Percentiles rank a stretch among this genome's conserved stretches.
These are phyloP conservation scores for Drosophila tropicalis DNA, from an alignment of 1,140 invertebrate species.

Conservation along the genomic window DNA sequence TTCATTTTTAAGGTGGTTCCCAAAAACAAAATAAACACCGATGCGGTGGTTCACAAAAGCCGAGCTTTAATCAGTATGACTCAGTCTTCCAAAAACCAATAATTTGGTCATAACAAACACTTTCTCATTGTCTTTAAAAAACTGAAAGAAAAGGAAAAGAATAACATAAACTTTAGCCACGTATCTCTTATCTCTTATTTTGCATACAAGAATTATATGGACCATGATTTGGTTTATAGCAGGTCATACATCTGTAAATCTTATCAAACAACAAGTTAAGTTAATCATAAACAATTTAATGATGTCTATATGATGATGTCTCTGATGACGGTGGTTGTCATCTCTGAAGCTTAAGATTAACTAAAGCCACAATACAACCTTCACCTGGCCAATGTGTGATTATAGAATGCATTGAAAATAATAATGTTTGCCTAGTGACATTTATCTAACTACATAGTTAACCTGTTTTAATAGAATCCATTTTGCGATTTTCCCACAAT, in stretches of 20 bases:
- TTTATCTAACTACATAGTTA: constrained; percentile 6
- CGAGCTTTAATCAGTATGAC: no score
- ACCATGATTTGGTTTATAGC: constrained; percentile 8
- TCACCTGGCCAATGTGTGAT: constrained; percentile 37
- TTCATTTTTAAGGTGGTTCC: background rate
- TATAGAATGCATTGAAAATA: constrained; percentile 28
- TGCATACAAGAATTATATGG: constrained; percentile 4
- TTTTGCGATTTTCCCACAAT: constrained; percentile 33
- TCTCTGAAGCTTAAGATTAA: constrained; percentile 23
- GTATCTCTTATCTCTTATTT: background rate
- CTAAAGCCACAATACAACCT: constrained; percentile 23
- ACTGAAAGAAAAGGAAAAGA: background rate
- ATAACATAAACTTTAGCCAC: background rate
- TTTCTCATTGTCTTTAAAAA: no score
- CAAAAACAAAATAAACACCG: background rate
- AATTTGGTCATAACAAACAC: no score
- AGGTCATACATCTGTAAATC: constrained; percentile 9
- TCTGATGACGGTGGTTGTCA: constrained; percentile 18
- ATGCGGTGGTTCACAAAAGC: no score
- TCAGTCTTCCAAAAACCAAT: no score
- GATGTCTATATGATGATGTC: constrained; percentile 46
- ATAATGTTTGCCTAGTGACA: constrained; percentile 2
- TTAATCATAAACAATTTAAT: constrained; percentile 59
- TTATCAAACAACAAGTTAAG: constrained; percentile 20
- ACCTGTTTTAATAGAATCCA: constrained; percentile 20